These are phyloP conservation scores for Zoroaster sp. DNA, from an alignment of 53 echinoderm and acorn worm species.

Conservation along the genomic window DNA sequence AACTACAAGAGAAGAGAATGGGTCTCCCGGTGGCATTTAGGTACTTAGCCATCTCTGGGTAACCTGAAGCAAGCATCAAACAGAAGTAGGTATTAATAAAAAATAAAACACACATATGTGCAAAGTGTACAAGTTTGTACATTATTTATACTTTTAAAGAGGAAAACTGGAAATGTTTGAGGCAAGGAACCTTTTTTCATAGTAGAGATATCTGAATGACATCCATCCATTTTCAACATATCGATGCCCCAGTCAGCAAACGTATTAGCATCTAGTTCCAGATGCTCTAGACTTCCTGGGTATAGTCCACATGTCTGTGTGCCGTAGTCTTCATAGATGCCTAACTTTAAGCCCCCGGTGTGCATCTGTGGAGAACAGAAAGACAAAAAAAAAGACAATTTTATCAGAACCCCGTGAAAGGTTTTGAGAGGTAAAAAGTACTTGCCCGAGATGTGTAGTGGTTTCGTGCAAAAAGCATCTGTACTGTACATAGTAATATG, in stretches of 20 bases:
- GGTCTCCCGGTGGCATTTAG: constrained; percentile 89
- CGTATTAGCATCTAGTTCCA: constrained; percentile 83
- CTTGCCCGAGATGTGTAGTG: too few species aligned
- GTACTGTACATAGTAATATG: too few species aligned
- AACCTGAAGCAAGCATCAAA: constrained; percentile 61
- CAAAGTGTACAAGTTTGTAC: too few species aligned
- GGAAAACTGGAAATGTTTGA: background rate
- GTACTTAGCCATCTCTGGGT: constrained; percentile 90
- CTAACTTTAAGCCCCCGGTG: constrained; percentile 79
- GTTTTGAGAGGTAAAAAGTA: too few species aligned
- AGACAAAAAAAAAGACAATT: too few species aligned
- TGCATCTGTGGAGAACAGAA: constrained; percentile 75
- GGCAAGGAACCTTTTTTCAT: constrained; percentile 79
- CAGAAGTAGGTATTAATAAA: too few species aligned
- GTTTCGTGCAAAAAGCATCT: too few species aligned
- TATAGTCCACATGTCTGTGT: constrained; percentile 90
- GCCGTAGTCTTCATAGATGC: constrained; percentile 93
- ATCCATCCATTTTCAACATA: constrained; percentile 94
- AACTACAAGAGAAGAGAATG: constrained; percentile 97
- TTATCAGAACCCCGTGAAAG: too few species aligned
- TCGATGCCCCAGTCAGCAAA: constrained; percentile 99
- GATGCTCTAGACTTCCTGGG: constrained; percentile 85
- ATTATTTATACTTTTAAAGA: too few species aligned
- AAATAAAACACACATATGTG: too few species aligned
- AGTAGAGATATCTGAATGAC: constrained; percentile 67